phyloP scores from a whole-genome alignment of 2,113 vertebrate species.

The Cynopterus brachyotis region DNA sequence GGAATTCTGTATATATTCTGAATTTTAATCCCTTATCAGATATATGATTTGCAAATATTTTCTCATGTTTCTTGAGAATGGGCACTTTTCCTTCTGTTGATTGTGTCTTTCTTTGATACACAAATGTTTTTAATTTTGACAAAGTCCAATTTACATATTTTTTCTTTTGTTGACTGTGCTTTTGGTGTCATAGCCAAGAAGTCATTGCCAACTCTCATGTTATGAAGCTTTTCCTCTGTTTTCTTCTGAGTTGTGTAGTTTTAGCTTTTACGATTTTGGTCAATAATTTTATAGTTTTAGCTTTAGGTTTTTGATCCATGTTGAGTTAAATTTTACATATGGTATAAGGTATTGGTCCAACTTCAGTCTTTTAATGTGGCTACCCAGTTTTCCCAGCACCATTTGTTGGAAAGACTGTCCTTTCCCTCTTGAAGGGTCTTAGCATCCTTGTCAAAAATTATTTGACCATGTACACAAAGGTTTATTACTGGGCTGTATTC shows the following conservation, averaged over 20 bases:
- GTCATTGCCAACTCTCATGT: constrained; percentile 16
- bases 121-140: constrained; percentile 64
- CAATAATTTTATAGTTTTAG: neutral
- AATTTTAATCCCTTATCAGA: neutral
- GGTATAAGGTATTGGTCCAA: neutral
- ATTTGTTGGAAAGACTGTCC: neutral
- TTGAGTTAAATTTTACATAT: neutral
- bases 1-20: neutral
- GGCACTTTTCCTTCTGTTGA: neutral
- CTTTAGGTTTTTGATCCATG: neutral
- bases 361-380: neutral
- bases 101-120: constrained; percentile 9
- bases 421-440: neutral
- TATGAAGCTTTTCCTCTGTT: constrained; percentile 27
- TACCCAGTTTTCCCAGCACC: neutral
- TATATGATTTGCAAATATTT: neutral
- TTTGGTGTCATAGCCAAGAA: constrained; percentile 62
- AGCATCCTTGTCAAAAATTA: neutral
- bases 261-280: neutral
- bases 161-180: constrained; percentile 51
- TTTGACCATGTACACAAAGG: neutral
- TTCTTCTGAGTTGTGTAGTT: constrained; percentile 6
- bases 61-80: neutral
- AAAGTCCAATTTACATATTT: constrained; percentile 34
- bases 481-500: neutral